A percentile compares a stretch with the other conserved stretches of the same genome.
Conservation (phyloP, 2,888 invertebrate species). For the Cylindroiulus punctatus region DNA sequence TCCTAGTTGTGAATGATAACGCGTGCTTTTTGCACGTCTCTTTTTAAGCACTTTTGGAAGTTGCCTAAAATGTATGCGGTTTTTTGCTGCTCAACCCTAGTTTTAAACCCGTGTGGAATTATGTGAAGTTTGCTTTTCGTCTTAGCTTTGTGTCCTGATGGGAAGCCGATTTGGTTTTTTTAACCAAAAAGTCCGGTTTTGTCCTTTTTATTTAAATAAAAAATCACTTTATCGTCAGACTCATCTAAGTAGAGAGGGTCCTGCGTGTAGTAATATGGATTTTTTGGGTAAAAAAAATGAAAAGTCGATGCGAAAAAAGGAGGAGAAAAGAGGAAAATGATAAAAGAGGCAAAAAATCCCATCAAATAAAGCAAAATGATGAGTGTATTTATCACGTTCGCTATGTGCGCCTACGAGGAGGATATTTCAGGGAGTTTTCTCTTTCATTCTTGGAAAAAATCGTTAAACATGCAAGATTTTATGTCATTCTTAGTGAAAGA, state of each 20-base stretch:
- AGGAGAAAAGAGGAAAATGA: slow-evolving; percentile 48
- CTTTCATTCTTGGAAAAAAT: slow-evolving; percentile 48
- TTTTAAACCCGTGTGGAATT: slow-evolving; percentile 35
- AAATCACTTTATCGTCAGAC: slow-evolving; percentile 44
- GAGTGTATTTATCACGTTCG: slow-evolving; percentile 52
- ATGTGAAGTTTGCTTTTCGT: slow-evolving; percentile 39
- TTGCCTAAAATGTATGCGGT: background rate
- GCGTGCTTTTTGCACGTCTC: background rate
- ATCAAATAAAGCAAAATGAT: slow-evolving; percentile 52
- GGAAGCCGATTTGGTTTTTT: slow-evolving; percentile 37
- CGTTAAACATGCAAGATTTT: slow-evolving; percentile 50
- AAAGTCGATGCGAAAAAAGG: slow-evolving; percentile 49
- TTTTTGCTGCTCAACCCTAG: slow-evolving; percentile 27
- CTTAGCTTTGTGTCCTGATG: slow-evolving; percentile 36
- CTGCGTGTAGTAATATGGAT: slow-evolving; percentile 27
- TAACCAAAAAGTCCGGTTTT: background rate
- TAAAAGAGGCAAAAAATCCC: slow-evolving; percentile 43
- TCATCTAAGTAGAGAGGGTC: slow-evolving; percentile 44
- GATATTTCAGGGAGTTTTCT: slow-evolving; percentile 43
- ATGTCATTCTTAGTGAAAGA: slow-evolving; percentile 51
- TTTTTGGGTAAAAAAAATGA: slow-evolving; percentile 22
- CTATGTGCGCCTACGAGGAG: slow-evolving; percentile 39
- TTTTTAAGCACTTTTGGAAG: slow-evolving; percentile 45
- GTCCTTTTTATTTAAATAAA: slow-evolving; percentile 7
- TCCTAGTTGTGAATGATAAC: background rate